Percentiles rank a stretch among this genome's conserved stretches.
phyloP scores from a whole-genome alignment of 1,140 invertebrate species.

The Megathymus violae region DNA sequence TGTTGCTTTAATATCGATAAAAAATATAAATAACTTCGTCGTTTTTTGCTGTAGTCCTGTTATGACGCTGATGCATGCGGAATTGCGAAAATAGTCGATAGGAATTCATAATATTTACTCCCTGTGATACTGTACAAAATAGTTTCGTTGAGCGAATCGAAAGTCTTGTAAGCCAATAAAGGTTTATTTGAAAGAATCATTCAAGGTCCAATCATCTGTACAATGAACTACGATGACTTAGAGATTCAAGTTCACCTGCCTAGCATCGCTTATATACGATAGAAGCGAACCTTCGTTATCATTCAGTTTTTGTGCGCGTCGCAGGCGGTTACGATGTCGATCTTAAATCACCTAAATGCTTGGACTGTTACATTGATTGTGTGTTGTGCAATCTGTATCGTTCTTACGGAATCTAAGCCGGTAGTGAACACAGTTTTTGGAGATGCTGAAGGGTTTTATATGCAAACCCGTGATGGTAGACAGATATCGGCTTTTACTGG shows the following conservation, averaged over 20 bases:
- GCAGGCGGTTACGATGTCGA: constrained; percentile 28
- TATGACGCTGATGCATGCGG: too few species aligned
- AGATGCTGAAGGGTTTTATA: constrained; percentile 73
- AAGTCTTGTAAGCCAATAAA: too few species aligned
- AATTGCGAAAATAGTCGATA: too few species aligned
- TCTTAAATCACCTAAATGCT: too few species aligned
- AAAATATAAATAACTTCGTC: too few species aligned
- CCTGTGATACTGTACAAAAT: too few species aligned
- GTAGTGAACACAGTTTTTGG: constrained; percentile 61
- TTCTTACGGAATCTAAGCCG: constrained; percentile 32
- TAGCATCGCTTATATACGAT: constrained; percentile 39
- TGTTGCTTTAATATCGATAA: too few species aligned
- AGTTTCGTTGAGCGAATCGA: too few species aligned
- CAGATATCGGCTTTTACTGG: constrained; percentile 83
- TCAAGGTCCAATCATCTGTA: constrained; percentile 16
- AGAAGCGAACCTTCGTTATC: constrained; percentile 42
- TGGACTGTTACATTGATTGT: background rate
- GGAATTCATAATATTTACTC: too few species aligned
- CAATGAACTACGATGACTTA: constrained; percentile 35
- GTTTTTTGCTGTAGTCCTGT: too few species aligned
- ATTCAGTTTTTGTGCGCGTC: constrained; percentile 53
- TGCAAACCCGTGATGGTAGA: constrained; percentile 77
- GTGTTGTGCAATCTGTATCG: constrained; percentile 19
- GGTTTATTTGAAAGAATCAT: too few species aligned
- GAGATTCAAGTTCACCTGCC: too few species aligned